Percentiles rank a stretch among this genome's conserved stretches.
These are phyloP conservation scores for Tenualosa ilisha DNA, from an alignment of 2,797 vertebrate genomes.

Conservation along the genomic window DNA sequence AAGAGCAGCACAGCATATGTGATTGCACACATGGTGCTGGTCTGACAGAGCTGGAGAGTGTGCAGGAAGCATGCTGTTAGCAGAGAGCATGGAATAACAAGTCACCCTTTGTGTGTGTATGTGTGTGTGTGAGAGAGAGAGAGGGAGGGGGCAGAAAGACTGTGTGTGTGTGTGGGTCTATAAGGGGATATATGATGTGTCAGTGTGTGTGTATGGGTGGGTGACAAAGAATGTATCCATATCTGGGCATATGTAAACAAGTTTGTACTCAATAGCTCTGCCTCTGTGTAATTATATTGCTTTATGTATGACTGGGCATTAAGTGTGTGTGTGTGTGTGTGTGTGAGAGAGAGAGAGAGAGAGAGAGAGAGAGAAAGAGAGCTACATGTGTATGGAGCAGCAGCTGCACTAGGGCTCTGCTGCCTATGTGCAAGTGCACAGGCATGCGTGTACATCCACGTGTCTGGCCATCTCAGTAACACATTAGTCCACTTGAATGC, in stretches of 20 bases:
- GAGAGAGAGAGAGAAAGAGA: background rate
- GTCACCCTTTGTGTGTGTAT: background rate
- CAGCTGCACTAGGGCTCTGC: background rate
- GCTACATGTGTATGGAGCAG: background rate
- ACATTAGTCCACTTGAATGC: background rate
- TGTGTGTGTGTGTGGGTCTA: background rate
- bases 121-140: background rate
- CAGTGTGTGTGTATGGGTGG: no score
- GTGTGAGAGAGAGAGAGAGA: background rate
- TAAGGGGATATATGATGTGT: no score
- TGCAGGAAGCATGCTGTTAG: conserved; percentile 3
- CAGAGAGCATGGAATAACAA: background rate
- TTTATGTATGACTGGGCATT: background rate
- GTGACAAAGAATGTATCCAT: background rate
- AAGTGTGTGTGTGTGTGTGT: background rate
- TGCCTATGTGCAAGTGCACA: background rate
- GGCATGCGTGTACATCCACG: background rate
- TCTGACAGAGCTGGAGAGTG: background rate
- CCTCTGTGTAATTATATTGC: background rate
- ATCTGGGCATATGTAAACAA: background rate
- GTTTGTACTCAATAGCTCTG: background rate
- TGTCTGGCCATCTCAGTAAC: background rate
- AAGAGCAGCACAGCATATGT: background rate
- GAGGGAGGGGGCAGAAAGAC: background rate
- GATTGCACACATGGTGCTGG: background rate